Evolutionary conservation across 1,140 invertebrate species (phyloP), one percentile per base, ranked within the genome.

Genomic region (Phthorimaea operculella): DNA sequence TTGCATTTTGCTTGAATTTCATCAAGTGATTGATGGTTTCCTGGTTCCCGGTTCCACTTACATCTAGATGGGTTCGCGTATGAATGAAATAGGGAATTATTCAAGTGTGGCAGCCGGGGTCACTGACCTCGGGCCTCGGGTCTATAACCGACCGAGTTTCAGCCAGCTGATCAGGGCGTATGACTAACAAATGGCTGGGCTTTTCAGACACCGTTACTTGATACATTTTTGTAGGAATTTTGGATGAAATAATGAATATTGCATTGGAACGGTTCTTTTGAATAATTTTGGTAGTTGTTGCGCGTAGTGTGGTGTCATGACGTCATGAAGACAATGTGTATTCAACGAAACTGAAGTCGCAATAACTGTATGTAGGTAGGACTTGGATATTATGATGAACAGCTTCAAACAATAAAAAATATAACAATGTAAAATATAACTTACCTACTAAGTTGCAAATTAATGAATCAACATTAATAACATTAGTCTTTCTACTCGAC

Each of bases 71-170:
- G 58, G 74, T 74, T 79, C 74, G 68, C 60, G 65, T 74, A 79
- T 79, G 77, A 80, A 82, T 79, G 76, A 82, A 74, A 60, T 67
- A 68, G 62, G 57, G 68, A 71, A 76, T 75, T 74, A 79, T 77
- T 79, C 68, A 77, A 71, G 72, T 80, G 75, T 70, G 63, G 68
- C 65, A 72, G 63, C 57, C 47, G 56, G 60, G 69, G 66, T 49
- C 75, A 68, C 77, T 74, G 65, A 78, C 70, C 75, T 58, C 17
- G n/a, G n/a, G n/a, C 52, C 50, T 44, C 55, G 67, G 75, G 75
- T 79, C 75, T 74, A 52, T 64, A 76, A 79, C 79, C 78, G 76
- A 64, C 79, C 74, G 73, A 79, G 68, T 74, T 75, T 63, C 68
- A 61, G 60, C 63, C 79, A 80, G 79, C 77, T 83, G 79, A 80